These are phyloP conservation scores for Oncorhynchus nerka DNA, from an alignment of 2,113 vertebrate genomes.

Conservation along the genomic window DNA sequence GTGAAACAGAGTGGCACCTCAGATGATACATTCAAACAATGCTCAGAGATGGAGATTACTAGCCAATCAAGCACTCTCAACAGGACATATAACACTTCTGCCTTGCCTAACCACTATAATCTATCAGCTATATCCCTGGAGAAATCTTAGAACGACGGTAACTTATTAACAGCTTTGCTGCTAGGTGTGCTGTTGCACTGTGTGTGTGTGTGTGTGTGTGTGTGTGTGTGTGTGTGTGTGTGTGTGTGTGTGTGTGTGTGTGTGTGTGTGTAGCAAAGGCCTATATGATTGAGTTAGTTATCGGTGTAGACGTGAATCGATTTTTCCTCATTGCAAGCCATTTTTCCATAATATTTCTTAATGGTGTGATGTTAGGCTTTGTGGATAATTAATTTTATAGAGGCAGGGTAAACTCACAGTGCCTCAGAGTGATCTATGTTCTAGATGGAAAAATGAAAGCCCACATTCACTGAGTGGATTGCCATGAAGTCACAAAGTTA, in stretches of 20 bases:
- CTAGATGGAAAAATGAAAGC: conserved; percentile 18
- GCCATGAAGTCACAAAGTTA: neutral
- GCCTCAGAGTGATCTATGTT: neutral
- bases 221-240: neutral
- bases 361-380: conserved; percentile 18
- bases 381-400: conserved; percentile 29
- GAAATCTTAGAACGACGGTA: conserved; percentile 18
- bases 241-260: neutral
- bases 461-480: conserved; percentile 3
- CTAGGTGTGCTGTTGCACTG: neutral
- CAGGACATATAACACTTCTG: conserved; percentile 24
- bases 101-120: conserved; percentile 24
- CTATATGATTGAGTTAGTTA: conserved; percentile 16
- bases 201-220: conserved; percentile 8
- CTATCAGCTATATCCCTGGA: conserved; percentile 31
- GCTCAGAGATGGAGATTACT: conserved; percentile 42
- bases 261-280: neutral
- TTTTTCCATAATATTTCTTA: conserved; percentile 21
- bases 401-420: neutral
- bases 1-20: conserved; percentile 15
- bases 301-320: conserved; percentile 22
- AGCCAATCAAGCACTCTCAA: conserved; percentile 34
- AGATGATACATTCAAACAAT: conserved; percentile 53
- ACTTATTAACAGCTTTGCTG: too few relatives aligned
- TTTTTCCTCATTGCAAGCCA: conserved; percentile 17